These are phyloP conservation scores for Lasioglossum villosulum DNA, from an alignment of 2,888 invertebrate species.

Conservation along the genomic window DNA sequence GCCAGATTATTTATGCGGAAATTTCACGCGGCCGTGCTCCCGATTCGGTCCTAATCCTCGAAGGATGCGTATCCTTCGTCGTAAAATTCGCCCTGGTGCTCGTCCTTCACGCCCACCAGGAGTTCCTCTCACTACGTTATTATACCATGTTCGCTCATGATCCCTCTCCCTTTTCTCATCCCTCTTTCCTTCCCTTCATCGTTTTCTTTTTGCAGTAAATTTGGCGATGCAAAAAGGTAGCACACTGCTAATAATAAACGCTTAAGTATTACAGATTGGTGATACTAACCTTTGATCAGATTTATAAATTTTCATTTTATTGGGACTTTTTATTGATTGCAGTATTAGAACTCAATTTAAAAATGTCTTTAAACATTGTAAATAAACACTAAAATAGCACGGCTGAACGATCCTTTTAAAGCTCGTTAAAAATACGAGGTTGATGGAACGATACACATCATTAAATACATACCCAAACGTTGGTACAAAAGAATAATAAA, in stretches of 20 bases:
- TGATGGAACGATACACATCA: neutral
- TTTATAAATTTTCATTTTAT: too few relatives aligned
- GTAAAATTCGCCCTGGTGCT: conserved; percentile 15
- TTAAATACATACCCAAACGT: neutral
- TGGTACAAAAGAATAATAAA: neutral
- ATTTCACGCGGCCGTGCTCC: conserved; percentile 50
- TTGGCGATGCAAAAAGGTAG: too few relatives aligned
- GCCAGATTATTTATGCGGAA: conserved; percentile 62
- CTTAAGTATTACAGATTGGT: too few relatives aligned
- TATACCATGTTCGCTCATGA: neutral
- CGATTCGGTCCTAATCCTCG: conserved; percentile 50
- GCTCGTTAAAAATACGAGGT: too few relatives aligned
- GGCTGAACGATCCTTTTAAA: too few relatives aligned
- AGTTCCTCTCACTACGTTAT: neutral
- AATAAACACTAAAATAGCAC: too few relatives aligned
- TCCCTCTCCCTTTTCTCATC: neutral
- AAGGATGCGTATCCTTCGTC: conserved; percentile 35
- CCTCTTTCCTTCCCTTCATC: neutral
- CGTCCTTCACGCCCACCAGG: conserved; percentile 39
- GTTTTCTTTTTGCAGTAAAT: neutral
- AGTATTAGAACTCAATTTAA: too few relatives aligned
- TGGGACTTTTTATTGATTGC: too few relatives aligned
- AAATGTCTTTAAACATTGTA: too few relatives aligned
- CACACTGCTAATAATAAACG: too few relatives aligned
- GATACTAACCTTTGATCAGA: too few relatives aligned